Conservation (phyloP, 2,797 vertebrate species). For the Xyrichtys novacula region DNA sequence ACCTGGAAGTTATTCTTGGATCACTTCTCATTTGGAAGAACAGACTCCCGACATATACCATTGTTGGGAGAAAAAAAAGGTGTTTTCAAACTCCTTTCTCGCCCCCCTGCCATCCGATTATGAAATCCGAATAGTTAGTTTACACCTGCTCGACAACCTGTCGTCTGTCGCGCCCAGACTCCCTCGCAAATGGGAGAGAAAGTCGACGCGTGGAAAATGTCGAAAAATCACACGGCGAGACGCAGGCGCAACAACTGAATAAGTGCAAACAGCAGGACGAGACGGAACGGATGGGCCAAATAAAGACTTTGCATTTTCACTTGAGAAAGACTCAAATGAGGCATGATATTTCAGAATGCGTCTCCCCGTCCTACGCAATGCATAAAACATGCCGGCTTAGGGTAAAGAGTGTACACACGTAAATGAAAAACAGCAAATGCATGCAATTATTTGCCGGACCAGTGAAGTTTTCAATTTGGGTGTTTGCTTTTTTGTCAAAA, state of each 20-base stretch:
- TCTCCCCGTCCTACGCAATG: conserved; percentile 65
- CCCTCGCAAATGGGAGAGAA: conserved; percentile 70
- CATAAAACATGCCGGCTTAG: conserved; percentile 83
- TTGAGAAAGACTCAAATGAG: conserved; percentile 82
- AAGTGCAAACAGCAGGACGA: conserved; percentile 78
- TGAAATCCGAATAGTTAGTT: conserved; percentile 71
- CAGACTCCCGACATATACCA: conserved; percentile 19
- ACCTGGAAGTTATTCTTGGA: conserved; percentile 13
- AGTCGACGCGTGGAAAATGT: conserved; percentile 73
- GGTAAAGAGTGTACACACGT: conserved; percentile 69
- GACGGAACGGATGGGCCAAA: conserved; percentile 73
- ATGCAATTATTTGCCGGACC: conserved; percentile 85
- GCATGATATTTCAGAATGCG: conserved; percentile 79
- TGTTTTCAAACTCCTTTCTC: conserved; percentile 58
- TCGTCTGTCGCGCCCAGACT: conserved; percentile 73
- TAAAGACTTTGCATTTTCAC: conserved; percentile 81
- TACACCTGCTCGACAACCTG: conserved; percentile 84
- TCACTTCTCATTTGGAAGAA: conserved; percentile 10
- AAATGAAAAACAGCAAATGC: conserved; percentile 80
- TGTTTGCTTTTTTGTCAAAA: conserved; percentile 69
- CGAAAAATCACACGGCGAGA: conserved; percentile 62
- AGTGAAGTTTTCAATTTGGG: conserved; percentile 83
- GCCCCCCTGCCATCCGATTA: conserved; percentile 64
- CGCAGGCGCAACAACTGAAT: conserved; percentile 65
- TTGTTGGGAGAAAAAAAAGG: conserved; percentile 46